A percentile compares a stretch with the other conserved stretches of the same genome.
These are phyloP conservation scores for Rhopilema esculentum DNA, from an alignment of 30 jellyfish, hydroid and myxozoan species.

Conservation along the genomic window DNA sequence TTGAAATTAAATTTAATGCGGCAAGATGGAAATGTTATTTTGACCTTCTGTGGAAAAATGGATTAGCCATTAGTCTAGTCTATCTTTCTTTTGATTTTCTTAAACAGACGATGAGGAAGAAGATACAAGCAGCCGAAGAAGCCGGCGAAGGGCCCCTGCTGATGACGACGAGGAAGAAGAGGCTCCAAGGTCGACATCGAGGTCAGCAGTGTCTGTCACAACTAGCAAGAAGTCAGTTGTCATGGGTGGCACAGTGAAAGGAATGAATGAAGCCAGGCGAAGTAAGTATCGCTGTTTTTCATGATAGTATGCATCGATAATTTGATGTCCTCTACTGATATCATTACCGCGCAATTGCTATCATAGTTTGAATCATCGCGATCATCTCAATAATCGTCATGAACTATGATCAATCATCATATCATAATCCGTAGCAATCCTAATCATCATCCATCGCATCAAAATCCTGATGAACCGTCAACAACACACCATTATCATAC, in stretches of 20 bases:
- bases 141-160: conserved; percentile 58
- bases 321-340: too few species aligned
- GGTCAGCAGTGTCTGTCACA: conserved; percentile 31
- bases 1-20: too few species aligned
- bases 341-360: too few species aligned
- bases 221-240: conserved; percentile 21
- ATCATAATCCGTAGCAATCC: too few species aligned
- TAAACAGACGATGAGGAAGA: conserved; percentile 68
- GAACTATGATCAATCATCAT: too few species aligned
- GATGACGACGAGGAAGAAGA: conserved; percentile 78
- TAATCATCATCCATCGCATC: too few species aligned
- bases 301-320: too few species aligned
- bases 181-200: conserved; percentile 34
- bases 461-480: too few species aligned
- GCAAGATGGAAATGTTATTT: too few species aligned
- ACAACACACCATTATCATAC: neutral
- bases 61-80: neutral
- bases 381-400: too few species aligned
- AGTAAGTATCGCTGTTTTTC: conserved; percentile 40
- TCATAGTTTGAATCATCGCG: too few species aligned
- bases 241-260: conserved; percentile 71
- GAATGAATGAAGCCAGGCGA: conserved; percentile 75
- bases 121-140: conserved; percentile 64
- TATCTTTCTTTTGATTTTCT: neutral
- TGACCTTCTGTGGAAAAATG: neutral